Percentiles rank a stretch among this genome's conserved stretches.
Conservation (phyloP, 1,140 invertebrate genomes). For the Onthophagus taurus region DNA sequence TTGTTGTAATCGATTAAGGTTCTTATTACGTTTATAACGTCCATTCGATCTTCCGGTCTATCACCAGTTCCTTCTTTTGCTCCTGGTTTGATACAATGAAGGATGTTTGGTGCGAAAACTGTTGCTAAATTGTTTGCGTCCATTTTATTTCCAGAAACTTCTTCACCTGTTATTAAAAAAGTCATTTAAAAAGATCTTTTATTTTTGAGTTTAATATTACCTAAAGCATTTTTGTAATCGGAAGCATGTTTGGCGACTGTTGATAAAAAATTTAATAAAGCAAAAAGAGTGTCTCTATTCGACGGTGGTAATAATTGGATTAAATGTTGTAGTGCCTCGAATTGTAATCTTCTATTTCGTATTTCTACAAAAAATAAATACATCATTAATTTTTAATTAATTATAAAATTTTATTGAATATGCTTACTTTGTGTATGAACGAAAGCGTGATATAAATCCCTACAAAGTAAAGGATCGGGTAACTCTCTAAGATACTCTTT, state of each 20-base stretch:
- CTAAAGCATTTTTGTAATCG: constrained; percentile 47
- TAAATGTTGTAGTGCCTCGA: constrained; percentile 73
- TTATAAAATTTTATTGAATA: neutral
- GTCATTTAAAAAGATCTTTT: too few species aligned
- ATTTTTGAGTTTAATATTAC: too few species aligned
- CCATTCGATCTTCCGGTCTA: constrained; percentile 68
- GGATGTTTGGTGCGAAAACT: constrained; percentile 87
- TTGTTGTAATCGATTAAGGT: constrained; percentile 71
- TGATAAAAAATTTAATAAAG: constrained; percentile 70
- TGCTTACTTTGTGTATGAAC: constrained; percentile 82
- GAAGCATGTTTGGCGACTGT: constrained; percentile 65
- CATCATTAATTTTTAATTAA: neutral
- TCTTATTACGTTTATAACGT: constrained; percentile 81
- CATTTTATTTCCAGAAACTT: constrained; percentile 83
- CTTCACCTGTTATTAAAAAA: constrained; percentile 41
- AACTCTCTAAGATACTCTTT: constrained; percentile 91
- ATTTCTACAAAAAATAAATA: constrained; percentile 50
- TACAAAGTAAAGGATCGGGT: constrained; percentile 83
- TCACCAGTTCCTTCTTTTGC: constrained; percentile 51
- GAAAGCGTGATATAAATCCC: constrained; percentile 80
- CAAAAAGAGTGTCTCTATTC: constrained; percentile 80
- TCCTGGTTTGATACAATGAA: constrained; percentile 66
- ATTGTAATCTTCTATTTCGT: constrained; percentile 67
- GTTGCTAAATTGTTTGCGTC: constrained; percentile 84
- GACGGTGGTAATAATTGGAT: constrained; percentile 74